phyloP scores from a whole-genome alignment of 2,797 vertebrate species.

The Balearica regulorum region DNA sequence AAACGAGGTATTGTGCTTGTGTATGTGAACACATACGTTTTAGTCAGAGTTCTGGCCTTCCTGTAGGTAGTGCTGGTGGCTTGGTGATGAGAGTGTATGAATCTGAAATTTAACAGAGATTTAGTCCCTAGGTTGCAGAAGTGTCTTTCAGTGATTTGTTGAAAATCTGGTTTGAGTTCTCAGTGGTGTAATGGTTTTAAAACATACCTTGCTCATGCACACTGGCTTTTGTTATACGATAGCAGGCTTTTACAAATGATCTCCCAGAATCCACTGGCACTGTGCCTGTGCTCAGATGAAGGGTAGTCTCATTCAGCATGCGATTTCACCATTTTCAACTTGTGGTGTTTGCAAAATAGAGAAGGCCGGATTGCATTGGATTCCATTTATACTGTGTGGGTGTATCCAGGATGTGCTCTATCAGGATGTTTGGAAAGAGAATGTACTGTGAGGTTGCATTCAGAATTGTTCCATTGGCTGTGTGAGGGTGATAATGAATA shows the following conservation, averaged over 20 bases:
- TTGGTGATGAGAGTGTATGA: background rate
- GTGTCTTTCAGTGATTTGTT: conserved; percentile 14
- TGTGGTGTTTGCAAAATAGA: conserved; percentile 29
- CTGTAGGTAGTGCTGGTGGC: background rate
- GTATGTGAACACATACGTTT: background rate
- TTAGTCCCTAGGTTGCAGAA: background rate
- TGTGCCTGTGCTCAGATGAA: background rate
- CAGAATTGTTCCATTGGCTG: conserved; percentile 26
- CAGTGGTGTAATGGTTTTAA: conserved; percentile 36
- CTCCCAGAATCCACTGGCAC: conserved; percentile 46
- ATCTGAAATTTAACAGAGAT: background rate
- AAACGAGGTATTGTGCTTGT: background rate
- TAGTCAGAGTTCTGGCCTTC: background rate
- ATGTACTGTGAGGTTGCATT: background rate
- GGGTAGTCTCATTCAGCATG: background rate
- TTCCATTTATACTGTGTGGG: conserved; percentile 34
- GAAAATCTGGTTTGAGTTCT: conserved; percentile 62
- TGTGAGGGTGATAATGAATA: background rate
- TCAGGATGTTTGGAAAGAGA: conserved; percentile 58
- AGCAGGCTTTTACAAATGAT: conserved; percentile 8
- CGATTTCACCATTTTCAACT: conserved; percentile 6
- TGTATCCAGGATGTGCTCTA: conserved; percentile 50
- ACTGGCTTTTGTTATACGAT: conserved; percentile 43
- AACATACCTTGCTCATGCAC: conserved; percentile 17
- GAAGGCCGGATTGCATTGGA: conserved; percentile 2